Evolutionary conservation across 2,113 vertebrate genomes (phyloP).

Genomic region (Loxodonta africana): DNA sequence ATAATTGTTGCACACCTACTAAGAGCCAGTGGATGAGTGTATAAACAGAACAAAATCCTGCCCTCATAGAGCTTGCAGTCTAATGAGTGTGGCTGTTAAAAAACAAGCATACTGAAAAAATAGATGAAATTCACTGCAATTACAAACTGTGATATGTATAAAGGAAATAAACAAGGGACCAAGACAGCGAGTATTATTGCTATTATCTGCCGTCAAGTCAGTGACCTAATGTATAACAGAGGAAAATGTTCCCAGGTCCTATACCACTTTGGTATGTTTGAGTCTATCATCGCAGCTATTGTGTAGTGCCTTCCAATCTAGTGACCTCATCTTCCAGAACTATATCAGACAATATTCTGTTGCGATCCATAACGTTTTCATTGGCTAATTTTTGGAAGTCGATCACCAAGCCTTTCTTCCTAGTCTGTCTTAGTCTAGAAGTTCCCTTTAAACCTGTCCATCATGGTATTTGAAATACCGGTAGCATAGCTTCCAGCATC

Average conservation of each 20-base stretch:
- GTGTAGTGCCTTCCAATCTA: background rate
- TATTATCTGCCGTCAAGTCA: background rate
- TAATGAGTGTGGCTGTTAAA: background rate
- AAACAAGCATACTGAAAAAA: background rate
- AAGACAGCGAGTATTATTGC: background rate
- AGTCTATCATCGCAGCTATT: no score
- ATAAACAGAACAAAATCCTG: background rate
- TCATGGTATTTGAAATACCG: background rate
- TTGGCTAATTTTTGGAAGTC: background rate
- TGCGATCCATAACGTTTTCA: background rate
- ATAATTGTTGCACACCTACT: background rate
- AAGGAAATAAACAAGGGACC: background rate
- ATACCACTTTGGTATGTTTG: background rate
- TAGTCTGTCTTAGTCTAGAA: background rate
- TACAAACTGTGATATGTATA: background rate
- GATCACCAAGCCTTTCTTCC: background rate
- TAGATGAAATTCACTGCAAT: background rate
- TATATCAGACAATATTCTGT: background rate
- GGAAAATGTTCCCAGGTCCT: background rate
- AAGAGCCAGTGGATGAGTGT: background rate
- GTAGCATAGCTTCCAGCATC: background rate
- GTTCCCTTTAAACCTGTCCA: background rate
- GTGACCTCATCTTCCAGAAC: background rate
- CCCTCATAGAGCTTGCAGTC: background rate
- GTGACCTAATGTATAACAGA: background rate